Conservation (phyloP, 1,140 invertebrate species). For the Neodiprion pinetum region DNA sequence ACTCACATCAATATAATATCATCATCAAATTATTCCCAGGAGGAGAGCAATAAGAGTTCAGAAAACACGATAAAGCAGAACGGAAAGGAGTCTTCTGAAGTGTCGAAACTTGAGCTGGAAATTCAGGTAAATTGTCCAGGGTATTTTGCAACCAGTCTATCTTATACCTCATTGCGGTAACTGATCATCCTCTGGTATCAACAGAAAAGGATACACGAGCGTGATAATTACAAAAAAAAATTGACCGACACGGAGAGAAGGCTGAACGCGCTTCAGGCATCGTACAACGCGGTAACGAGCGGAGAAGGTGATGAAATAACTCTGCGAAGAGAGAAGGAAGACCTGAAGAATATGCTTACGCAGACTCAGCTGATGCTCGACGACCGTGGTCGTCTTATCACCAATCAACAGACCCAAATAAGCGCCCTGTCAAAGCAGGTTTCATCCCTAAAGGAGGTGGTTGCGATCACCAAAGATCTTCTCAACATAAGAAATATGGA, state of each 20-base stretch:
- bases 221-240: slow-evolving; percentile 47
- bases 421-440: slow-evolving; percentile 74
- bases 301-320: slow-evolving; percentile 31
- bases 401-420: slow-evolving; percentile 77
- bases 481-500: slow-evolving; percentile 79
- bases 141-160: background rate
- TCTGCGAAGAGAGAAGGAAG: slow-evolving; percentile 41
- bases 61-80: background rate
- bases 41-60: background rate
- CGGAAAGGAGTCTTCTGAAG: background rate
- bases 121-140: background rate
- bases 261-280: slow-evolving; percentile 34
- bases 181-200: background rate
- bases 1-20: background rate
- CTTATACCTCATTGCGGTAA: background rate
- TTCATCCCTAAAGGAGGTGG: slow-evolving; percentile 77
- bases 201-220: slow-evolving; percentile 44
- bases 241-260: slow-evolving; percentile 43
- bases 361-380: slow-evolving; percentile 45
- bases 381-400: slow-evolving; percentile 40
- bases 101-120: slow-evolving; percentile 1
- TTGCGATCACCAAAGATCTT: slow-evolving; percentile 78
- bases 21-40: background rate
- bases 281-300: slow-evolving; percentile 28
- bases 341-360: slow-evolving; percentile 43